Percentiles rank a stretch among this genome's conserved stretches.
phyloP scores from a whole-genome alignment of 1,140 invertebrate genomes.

The Cotesia vestalis region DNA sequence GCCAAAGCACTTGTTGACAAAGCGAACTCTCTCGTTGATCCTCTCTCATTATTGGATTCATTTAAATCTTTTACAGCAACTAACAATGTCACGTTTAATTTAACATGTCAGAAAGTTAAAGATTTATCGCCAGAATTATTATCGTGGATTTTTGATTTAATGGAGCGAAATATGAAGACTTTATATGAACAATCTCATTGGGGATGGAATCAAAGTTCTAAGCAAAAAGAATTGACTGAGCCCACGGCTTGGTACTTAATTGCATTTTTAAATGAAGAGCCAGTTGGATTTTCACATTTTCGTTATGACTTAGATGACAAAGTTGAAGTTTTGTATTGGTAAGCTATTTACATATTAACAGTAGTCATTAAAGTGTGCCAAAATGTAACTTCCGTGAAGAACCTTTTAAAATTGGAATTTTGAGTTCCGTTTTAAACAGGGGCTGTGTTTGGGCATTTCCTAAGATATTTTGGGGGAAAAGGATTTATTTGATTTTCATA shows the following conservation, averaged over 20 bases:
- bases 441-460: too few relatives aligned
- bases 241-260: constrained; percentile 73
- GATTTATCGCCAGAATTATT: constrained; percentile 60
- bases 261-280: constrained; percentile 64
- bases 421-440: too few relatives aligned
- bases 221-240: constrained; percentile 73
- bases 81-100: constrained; percentile 52
- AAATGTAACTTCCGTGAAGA: too few relatives aligned
- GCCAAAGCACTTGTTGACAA: constrained; percentile 49
- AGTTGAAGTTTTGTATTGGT: constrained; percentile 83
- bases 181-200: constrained; percentile 69
- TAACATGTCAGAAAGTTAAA: constrained; percentile 62
- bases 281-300: constrained; percentile 80
- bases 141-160: constrained; percentile 73
- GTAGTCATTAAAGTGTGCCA: too few relatives aligned
- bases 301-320: constrained; percentile 84
- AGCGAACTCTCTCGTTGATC: constrained; percentile 53
- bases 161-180: constrained; percentile 72
- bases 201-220: constrained; percentile 75
- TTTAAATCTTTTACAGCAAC: constrained; percentile 54
- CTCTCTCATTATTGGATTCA: constrained; percentile 44
- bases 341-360: constrained; percentile 14
- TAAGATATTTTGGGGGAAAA: too few relatives aligned
- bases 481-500: too few relatives aligned
- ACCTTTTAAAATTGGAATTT: too few relatives aligned